phyloP scores from a whole-genome alignment of 1,140 invertebrate species.

The Limonius californicus region DNA sequence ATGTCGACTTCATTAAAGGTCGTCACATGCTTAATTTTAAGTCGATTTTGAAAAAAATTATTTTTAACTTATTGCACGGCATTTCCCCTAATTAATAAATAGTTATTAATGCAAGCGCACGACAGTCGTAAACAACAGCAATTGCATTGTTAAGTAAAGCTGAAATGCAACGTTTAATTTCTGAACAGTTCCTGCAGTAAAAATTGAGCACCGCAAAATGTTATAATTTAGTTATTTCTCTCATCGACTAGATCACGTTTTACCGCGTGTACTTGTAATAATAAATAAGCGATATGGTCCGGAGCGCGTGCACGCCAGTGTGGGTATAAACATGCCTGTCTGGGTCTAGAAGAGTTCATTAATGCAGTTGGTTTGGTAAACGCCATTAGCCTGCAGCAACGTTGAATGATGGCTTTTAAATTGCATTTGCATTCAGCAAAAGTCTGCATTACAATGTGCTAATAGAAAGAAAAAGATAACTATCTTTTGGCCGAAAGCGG shows the following conservation, averaged over 20 bases:
- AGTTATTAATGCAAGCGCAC: too few relatives aligned
- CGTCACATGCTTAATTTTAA: constrained; percentile 26
- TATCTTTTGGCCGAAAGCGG: too few relatives aligned
- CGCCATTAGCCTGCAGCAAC: constrained; percentile 40
- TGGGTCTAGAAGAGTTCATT: constrained; percentile 45
- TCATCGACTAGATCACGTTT: constrained; percentile 45
- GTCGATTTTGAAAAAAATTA: not conserved
- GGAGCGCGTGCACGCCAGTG: constrained; percentile 44
- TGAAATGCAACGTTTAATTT: too few relatives aligned
- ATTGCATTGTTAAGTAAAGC: too few relatives aligned
- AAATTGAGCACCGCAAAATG: constrained; percentile 27
- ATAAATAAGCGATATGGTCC: constrained; percentile 47
- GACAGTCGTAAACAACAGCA: too few relatives aligned
- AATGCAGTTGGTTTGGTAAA: constrained; percentile 46
- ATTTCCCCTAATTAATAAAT: too few relatives aligned
- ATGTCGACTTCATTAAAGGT: constrained; percentile 35
- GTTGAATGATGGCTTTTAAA: constrained; percentile 46
- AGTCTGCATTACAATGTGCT: constrained; percentile 5
- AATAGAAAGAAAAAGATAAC: too few relatives aligned
- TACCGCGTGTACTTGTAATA: constrained; percentile 42
- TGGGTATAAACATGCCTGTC: constrained; percentile 45
- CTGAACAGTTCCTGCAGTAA: not conserved
- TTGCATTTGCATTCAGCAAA: constrained; percentile 41
- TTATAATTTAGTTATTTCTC: constrained; percentile 45
- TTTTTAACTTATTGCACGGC: not conserved